These are phyloP conservation scores for Corythornis cristatus DNA, from an alignment of 2,113 vertebrate species.

Conservation along the genomic window DNA sequence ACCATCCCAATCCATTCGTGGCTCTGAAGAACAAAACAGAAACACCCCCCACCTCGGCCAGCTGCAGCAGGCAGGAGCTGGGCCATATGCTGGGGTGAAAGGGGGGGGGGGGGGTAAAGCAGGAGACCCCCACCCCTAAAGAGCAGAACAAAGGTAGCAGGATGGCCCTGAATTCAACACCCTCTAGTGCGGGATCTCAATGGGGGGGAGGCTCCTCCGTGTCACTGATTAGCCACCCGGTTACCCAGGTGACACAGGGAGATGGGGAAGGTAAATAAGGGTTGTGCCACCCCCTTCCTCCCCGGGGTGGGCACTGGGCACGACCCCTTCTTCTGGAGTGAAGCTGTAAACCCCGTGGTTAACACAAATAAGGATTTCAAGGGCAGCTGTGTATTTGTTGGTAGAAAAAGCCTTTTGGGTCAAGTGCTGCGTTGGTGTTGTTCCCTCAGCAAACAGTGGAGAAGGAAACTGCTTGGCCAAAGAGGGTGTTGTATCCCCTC, in stretches of 20 bases:
- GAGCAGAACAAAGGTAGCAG: slow-evolving; percentile 84
- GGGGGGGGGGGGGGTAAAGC: slow-evolving; percentile 19
- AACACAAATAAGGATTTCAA: slow-evolving; percentile 58
- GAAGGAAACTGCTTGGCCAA: slow-evolving; percentile 29
- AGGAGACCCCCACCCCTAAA: slow-evolving; percentile 75
- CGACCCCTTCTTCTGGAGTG: slow-evolving; percentile 59
- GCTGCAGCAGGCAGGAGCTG: slow-evolving; percentile 84
- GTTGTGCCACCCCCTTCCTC: slow-evolving; percentile 90
- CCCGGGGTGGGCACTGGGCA: slow-evolving; percentile 53
- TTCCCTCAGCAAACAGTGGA: neutral
- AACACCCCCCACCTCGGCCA: slow-evolving; percentile 76
- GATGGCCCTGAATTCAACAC: slow-evolving; percentile 91
- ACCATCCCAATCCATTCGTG: slow-evolving; percentile 62
- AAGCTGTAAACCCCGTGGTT: slow-evolving; percentile 47
- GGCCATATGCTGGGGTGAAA: slow-evolving; percentile 90
- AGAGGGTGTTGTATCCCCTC: neutral
- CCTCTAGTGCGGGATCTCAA: slow-evolving; percentile 96
- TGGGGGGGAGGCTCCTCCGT: slow-evolving; percentile 82
- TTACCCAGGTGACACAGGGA: slow-evolving; percentile 97
- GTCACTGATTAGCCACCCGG: slow-evolving; percentile 93
- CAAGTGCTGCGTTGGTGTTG: slow-evolving; percentile 39
- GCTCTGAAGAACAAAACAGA: slow-evolving; percentile 43
- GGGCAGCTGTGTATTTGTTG: slow-evolving; percentile 15
- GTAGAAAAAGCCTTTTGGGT: slow-evolving; percentile 68
- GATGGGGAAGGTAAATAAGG: slow-evolving; percentile 91